These are phyloP conservation scores for Riparia riparia DNA, from an alignment of 2,113 vertebrate species.

Conservation along the genomic window DNA sequence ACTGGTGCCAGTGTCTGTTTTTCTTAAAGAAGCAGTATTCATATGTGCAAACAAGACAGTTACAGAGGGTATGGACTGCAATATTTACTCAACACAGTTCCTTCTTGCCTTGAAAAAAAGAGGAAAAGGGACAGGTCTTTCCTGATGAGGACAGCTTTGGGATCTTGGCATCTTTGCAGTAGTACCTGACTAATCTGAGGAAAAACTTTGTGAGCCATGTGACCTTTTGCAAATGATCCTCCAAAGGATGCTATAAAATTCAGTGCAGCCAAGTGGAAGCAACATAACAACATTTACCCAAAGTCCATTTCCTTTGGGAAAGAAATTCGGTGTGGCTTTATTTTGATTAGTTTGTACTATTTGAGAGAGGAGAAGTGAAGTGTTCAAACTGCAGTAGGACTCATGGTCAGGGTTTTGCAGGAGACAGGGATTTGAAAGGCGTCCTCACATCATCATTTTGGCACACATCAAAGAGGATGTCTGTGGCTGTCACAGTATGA, in stretches of 20 bases:
- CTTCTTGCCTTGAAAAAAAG: neutral
- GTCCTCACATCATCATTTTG: neutral
- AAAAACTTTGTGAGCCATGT: neutral
- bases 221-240: neutral
- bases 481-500: neutral
- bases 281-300: neutral
- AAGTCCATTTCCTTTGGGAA: neutral
- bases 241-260: neutral
- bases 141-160: neutral
- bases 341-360: neutral
- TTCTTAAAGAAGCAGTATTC: slow-evolving; percentile 43
- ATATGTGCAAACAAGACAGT: slow-evolving; percentile 44
- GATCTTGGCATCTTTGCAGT: neutral
- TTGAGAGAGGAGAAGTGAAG: neutral
- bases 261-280: neutral
- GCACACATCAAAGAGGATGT: neutral
- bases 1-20: slow-evolving; percentile 32
- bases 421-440: neutral
- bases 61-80: slow-evolving; percentile 6
- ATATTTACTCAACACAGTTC: neutral
- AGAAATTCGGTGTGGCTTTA: neutral
- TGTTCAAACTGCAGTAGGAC: neutral
- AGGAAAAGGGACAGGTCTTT: neutral
- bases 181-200: neutral
- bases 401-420: neutral